Evolutionary conservation across 2,113 vertebrate species (phyloP).

Genomic region (Aegotheles bennettii): DNA sequence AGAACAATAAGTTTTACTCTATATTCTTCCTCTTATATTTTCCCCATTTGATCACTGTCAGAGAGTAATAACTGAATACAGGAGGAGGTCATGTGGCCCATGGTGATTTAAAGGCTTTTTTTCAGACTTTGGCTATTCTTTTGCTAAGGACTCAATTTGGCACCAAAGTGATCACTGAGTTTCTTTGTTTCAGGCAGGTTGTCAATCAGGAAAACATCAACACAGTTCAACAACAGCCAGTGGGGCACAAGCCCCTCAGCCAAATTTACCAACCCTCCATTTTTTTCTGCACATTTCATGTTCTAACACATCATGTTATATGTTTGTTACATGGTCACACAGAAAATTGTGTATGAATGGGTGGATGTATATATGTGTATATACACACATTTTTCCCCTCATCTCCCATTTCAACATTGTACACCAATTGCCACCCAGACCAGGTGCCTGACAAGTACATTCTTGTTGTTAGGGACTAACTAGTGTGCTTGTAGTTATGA

Average conservation of each 20-base stretch:
- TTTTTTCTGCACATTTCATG: neutral
- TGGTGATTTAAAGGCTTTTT: neutral
- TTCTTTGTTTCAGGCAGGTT: neutral
- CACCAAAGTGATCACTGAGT: rapidly evolving
- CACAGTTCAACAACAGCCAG: neutral
- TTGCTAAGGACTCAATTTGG: neutral
- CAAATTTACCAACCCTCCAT: rapidly evolving
- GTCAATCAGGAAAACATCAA: neutral
- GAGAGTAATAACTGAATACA: neutral
- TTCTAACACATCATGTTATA: rapidly evolving
- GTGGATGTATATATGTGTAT: no score
- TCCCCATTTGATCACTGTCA: neutral
- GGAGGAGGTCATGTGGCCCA: neutral
- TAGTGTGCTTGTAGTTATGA: neutral
- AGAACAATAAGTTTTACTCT: neutral
- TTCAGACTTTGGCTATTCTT: neutral
- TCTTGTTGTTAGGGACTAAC: neutral
- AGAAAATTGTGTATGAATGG: neutral
- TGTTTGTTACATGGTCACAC: neutral
- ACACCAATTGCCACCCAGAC: neutral
- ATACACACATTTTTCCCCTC: neutral
- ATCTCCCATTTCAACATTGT: neutral
- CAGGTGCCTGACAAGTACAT: neutral
- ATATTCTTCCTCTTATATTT: neutral
- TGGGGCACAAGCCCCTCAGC: neutral